Conservation (phyloP, 2,797 vertebrate species). For the Tadarida brasiliensis region DNA sequence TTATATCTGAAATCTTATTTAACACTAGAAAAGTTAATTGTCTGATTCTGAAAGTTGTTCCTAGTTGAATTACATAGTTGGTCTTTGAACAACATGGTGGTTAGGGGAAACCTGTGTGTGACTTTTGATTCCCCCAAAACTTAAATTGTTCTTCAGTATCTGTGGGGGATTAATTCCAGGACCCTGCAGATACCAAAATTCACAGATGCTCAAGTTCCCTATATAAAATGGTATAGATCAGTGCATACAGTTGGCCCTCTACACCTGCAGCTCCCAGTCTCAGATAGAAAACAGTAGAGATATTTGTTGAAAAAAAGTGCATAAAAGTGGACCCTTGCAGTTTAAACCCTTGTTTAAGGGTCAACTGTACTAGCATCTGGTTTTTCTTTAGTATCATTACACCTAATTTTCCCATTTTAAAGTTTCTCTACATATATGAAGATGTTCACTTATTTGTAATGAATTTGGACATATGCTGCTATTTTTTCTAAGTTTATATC, state of each 20-base stretch:
- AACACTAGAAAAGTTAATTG: conserved; percentile 32
- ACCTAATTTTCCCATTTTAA: conserved; percentile 9
- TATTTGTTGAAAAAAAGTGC: neutral
- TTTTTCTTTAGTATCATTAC: conserved; percentile 57
- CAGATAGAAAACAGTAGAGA: neutral
- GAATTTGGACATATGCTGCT: conserved; percentile 33
- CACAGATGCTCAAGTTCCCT: neutral
- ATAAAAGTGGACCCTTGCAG: neutral
- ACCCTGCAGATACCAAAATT: neutral
- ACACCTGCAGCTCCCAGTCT: neutral
- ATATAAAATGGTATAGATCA: neutral
- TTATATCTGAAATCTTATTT: conserved; percentile 49
- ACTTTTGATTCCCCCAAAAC: neutral
- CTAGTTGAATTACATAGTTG: conserved; percentile 45
- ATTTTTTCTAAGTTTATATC: neutral
- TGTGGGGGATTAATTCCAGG: too few species aligned
- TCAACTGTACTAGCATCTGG: neutral
- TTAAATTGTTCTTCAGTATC: neutral
- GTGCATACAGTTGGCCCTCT: neutral
- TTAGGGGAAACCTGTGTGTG: neutral
- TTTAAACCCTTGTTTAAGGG: neutral
- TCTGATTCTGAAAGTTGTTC: conserved; percentile 52
- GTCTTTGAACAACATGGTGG: neutral
- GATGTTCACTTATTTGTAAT: conserved; percentile 54
- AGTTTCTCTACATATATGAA: conserved; percentile 25